Evolutionary conservation across 2,113 vertebrate genomes (phyloP).

Genomic region (Meriones unguiculatus): DNA sequence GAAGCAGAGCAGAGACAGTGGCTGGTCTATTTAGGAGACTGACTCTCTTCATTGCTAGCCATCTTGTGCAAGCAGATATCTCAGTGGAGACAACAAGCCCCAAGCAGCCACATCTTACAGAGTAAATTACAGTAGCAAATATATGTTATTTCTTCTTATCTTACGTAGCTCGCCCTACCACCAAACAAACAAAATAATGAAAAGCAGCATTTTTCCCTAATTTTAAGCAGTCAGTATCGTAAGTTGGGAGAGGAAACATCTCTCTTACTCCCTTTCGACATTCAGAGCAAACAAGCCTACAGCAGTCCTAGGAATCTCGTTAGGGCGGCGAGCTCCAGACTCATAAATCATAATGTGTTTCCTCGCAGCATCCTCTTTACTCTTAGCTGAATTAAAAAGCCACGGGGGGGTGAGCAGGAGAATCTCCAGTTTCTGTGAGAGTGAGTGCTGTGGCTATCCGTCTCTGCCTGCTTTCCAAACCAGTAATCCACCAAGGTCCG

Average conservation of each 20-base stretch:
- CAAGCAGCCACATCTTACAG: background rate
- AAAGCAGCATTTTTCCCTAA: constrained; percentile 13
- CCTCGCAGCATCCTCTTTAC: background rate
- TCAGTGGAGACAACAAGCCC: constrained; percentile 11
- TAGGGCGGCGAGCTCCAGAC: background rate
- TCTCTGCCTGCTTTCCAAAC: constrained; percentile 50
- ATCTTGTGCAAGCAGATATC: background rate
- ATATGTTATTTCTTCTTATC: constrained; percentile 12
- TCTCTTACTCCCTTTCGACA: background rate
- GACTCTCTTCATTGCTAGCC: background rate
- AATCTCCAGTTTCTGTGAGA: background rate
- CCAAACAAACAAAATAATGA: constrained; percentile 36
- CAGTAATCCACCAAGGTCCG: constrained; percentile 38
- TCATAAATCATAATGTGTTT: constrained; percentile 62
- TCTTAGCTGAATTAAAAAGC: constrained; percentile 63
- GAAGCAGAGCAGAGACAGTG: background rate
- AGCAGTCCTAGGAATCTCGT: constrained; percentile 39
- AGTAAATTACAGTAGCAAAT: constrained; percentile 26
- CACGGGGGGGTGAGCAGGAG: background rate
- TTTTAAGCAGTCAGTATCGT: constrained; percentile 25
- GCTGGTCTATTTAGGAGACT: background rate
- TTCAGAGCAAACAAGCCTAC: constrained; percentile 40
- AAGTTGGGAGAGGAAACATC: background rate
- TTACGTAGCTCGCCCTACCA: background rate
- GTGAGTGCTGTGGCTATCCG: background rate